Evolutionary conservation across 2,888 invertebrate genomes (phyloP).

Genomic region (Herminia tarsipennalis): DNA sequence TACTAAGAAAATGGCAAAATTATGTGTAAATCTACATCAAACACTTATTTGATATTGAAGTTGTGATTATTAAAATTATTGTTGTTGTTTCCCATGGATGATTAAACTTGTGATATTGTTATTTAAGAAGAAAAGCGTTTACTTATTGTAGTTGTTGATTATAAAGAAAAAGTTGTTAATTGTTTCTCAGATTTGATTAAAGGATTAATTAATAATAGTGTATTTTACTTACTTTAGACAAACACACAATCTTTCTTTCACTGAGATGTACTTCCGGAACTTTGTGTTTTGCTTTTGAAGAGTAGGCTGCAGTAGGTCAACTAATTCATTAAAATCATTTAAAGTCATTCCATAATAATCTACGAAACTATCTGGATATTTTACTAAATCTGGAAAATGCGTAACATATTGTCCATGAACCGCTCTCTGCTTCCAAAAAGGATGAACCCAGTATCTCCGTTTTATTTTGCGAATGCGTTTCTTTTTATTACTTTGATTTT

Average conservation of each 20-base stretch:
- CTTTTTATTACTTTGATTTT: no score
- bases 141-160: slow-evolving; percentile 13
- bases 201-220: slow-evolving; percentile 18
- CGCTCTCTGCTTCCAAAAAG: slow-evolving; percentile 23
- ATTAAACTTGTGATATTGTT: slow-evolving; percentile 18
- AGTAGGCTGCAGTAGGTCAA: slow-evolving; percentile 17
- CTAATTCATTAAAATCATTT: slow-evolving; percentile 21
- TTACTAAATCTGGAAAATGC: slow-evolving; percentile 22
- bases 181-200: slow-evolving; percentile 18
- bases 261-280: slow-evolving; percentile 18
- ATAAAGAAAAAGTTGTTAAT: slow-evolving; percentile 14
- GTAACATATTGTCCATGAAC: slow-evolving; percentile 26
- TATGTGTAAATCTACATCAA: slow-evolving; percentile 20
- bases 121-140: slow-evolving; percentile 18
- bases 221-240: slow-evolving; percentile 18
- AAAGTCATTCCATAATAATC: slow-evolving; percentile 22
- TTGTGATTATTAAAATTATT: slow-evolving; percentile 16
- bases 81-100: slow-evolving; percentile 17
- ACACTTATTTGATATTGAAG: slow-evolving; percentile 16
- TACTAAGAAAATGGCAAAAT: slow-evolving; percentile 22
- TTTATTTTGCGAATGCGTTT: no score
- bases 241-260: slow-evolving; percentile 19
- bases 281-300: slow-evolving; percentile 17
- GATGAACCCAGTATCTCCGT: slow-evolving; percentile 17
- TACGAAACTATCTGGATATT: slow-evolving; percentile 22